Base-by-base conservation (phyloP, 2,888 invertebrate species). In the Lissonota sp. region DNA sequence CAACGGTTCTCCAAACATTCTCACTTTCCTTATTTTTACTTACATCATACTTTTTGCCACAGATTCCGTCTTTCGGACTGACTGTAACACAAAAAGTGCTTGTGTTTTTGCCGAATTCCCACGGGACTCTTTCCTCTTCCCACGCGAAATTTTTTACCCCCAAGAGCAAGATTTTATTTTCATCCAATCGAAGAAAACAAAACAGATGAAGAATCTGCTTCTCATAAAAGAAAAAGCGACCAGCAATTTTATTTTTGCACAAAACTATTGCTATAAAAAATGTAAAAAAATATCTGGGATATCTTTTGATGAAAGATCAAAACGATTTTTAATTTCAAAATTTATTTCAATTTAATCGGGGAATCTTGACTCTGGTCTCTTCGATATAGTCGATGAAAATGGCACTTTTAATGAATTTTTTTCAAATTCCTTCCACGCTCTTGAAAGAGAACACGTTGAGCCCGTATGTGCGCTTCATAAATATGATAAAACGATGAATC, bases 11-110 rank as follows among this genome's bases (percentile, higher is more conserved):
- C 51, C 74, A 60, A 67, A 67, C 66, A 16, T 51, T 75, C 42
- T 75, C 67, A 67, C 74, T 67, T 75, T 75, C 49, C 73, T 73
- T 10, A 39, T 58, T 40, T 53, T 49, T 26, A n/a, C 26, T 46
- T 44, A 26, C 10, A 42, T 40, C 40, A 8, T 26, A 64, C 37
- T 12, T 66, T n/a, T 49, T 12, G 6, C 14, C 64, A 37, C 64
- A 16, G 7, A 49, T 63, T 55, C 62, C 70, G 76, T 76, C 76
- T 12, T 37, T 63, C 44, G 37, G 8, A 40, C 53, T 6, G 51
- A 39, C n/a, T 46, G 66, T 14, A 37, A 4, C 26, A 6, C 26
- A 26, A 26, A 14, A 26, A 10, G n/a, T 37, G 10, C 26, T 42
- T 46, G 51, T 60, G 57, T 69, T 69, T 44, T 44, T 8, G 8